These are phyloP conservation scores for Eurytoma californica DNA, from an alignment of 2,888 invertebrate genomes.

Conservation along the genomic window DNA sequence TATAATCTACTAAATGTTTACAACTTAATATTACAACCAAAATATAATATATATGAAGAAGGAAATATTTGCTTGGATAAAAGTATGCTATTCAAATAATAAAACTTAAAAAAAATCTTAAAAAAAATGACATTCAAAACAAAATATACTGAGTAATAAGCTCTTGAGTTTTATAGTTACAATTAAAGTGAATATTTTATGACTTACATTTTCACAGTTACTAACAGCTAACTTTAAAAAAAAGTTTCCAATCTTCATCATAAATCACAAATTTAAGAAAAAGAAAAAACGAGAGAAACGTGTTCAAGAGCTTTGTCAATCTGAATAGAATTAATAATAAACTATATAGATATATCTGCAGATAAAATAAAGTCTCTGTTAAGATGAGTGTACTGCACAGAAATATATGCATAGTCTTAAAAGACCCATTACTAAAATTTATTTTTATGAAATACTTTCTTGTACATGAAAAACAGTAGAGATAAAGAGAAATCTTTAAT, in stretches of 20 bases:
- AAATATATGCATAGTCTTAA: conserved; percentile 26
- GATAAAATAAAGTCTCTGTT: conserved; percentile 14
- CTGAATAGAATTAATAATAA: neutral
- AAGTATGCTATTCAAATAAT: conserved; percentile 21
- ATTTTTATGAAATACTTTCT: conserved; percentile 36
- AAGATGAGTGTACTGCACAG: conserved; percentile 30
- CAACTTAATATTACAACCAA: conserved; percentile 1
- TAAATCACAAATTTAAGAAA: neutral
- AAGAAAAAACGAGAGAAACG: neutral
- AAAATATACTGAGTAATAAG: conserved; percentile 23
- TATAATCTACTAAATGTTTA: conserved; percentile 36
- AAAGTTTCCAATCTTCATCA: conserved; percentile 14
- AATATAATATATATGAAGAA: conserved; percentile 9
- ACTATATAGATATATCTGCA: conserved; percentile 19
- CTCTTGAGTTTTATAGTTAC: conserved; percentile 27
- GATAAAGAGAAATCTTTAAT: conserved; percentile 33
- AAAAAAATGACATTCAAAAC: conserved; percentile 32
- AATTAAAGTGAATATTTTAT: conserved; percentile 25
- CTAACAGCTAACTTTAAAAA: conserved; percentile 8
- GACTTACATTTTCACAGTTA: conserved; percentile 26
- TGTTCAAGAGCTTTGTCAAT: conserved; percentile 27
- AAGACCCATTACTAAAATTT: conserved; percentile 20
- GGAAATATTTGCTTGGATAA: conserved; percentile 6
- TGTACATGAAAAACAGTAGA: neutral
- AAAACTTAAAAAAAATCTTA: conserved; percentile 1